Percentiles rank a stretch among this genome's conserved stretches.
Conservation (phyloP, 2,797 vertebrate genomes). For the Danio albolineatus region DNA sequence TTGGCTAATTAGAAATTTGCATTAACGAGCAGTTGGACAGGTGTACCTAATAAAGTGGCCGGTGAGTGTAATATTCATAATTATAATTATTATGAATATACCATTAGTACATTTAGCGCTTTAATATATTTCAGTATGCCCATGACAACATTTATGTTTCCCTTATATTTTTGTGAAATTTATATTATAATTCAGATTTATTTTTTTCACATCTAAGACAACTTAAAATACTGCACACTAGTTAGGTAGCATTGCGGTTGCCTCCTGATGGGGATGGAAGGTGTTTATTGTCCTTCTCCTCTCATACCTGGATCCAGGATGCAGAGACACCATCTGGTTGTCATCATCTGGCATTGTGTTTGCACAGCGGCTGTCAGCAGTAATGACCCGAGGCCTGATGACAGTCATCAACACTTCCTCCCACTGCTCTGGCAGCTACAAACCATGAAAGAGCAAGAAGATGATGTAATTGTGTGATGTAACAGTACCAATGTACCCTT, state of each 20-base stretch:
- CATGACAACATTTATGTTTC: no score
- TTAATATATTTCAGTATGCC: no score
- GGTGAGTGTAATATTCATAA: no score
- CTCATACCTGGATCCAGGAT: constrained; percentile 89
- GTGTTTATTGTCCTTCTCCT: no score
- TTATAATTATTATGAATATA: no score
- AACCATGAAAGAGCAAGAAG: constrained; percentile 27
- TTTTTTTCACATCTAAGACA: no score
- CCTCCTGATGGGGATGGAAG: background rate
- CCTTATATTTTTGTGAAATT: no score
- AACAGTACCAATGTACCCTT: background rate
- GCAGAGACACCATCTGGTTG: constrained; percentile 90
- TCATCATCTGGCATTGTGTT: constrained; percentile 95
- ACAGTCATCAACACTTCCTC: constrained; percentile 92
- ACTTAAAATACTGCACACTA: background rate
- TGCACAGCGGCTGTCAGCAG: constrained; percentile 88
- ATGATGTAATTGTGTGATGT: constrained; percentile 14
- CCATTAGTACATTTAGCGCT: no score
- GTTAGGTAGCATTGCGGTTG: background rate
- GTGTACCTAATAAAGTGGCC: no score
- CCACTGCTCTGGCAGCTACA: constrained; percentile 94
- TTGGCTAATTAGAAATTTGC: no score
- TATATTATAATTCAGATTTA: no score
- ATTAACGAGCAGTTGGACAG: no score
- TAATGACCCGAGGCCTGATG: constrained; percentile 86